Evolutionary conservation across 2,797 vertebrate species (phyloP), one percentile per base, ranked within the genome.

Genomic region (Micropoecilia bifurca): DNA sequence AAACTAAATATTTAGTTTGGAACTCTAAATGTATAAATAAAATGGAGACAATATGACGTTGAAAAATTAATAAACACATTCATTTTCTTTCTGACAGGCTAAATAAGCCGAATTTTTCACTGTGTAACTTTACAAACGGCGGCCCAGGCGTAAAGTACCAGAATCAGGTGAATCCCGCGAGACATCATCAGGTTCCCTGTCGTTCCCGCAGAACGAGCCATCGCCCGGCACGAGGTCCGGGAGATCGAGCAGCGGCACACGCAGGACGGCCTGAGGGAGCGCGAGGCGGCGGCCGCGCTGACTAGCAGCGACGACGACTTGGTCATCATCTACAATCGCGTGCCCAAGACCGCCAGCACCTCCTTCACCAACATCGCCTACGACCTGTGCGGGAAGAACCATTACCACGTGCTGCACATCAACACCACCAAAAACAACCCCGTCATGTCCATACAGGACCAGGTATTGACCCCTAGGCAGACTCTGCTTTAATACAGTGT

Each of bases 401-500:
- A 95, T 86, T 99, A 97, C 74, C 98, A 99, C 53, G 98, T 99
- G 85, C 96, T 99, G 85, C 98, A 99, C 95, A 99, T 99, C 94
- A 99, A 99, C 93, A 99, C 98, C 92, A 99, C 97, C 94, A 99
- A 98, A 96, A 99, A 99, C 93, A 99, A 99, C 92, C 98, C 98
- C 0, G 97, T 99, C 90, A 99, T 99, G 98, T 99, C 98, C 84
- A 94, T 99, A 66, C 98, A 99, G 94, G 98, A 99, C 95, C 98
- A 99, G 97, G 98, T 99, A 50, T n/a, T n/a, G 48, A 50, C 41
- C 2, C 9, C 10, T 10, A 22, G 48, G 1, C 43, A 55, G 10
- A 20, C 59, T 20, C 9, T 57, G 25, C 71, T 46, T 5, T 22
- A 53, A 9, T 9, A 53, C 50, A 50, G 20, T 3, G 22, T 22